A percentile compares a stretch with the other conserved stretches of the same genome.
These are phyloP conservation scores for Sturnus vulgaris DNA, from an alignment of 2,113 vertebrate genomes.

Conservation along the genomic window DNA sequence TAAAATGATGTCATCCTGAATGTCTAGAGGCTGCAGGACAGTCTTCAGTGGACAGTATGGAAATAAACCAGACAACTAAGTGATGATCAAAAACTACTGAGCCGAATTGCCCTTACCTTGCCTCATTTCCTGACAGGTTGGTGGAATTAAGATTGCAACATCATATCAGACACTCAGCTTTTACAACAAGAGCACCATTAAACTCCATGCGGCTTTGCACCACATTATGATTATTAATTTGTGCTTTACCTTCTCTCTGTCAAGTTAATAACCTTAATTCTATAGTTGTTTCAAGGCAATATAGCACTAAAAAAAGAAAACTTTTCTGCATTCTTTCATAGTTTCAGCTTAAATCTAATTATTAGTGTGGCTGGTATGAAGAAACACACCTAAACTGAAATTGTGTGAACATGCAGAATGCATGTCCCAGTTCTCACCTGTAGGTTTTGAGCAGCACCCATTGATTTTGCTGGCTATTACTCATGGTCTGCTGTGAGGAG, in stretches of 20 bases:
- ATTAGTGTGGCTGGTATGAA: not conserved
- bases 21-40: not conserved
- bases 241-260: not conserved
- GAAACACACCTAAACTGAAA: not conserved
- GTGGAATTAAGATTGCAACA: not conserved
- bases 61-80: not conserved
- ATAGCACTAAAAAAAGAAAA: not conserved
- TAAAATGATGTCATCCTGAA: not conserved
- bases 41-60: not conserved
- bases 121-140: not conserved
- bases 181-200: not conserved
- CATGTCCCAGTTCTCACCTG: not conserved
- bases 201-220: not conserved
- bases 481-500: not conserved
- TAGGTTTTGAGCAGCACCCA: not conserved
- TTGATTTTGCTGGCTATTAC: not conserved
- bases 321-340: not conserved
- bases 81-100: not conserved
- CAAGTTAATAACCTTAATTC: not conserved
- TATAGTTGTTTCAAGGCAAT: not conserved
- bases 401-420: not conserved
- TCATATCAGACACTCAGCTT: not conserved
- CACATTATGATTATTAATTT: not conserved
- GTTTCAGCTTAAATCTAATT: not conserved
- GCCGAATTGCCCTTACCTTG: not conserved